A percentile compares a stretch with the other conserved stretches of the same genome.
phyloP scores from a whole-genome alignment of 2,888 invertebrate genomes.

The Actias luna region DNA sequence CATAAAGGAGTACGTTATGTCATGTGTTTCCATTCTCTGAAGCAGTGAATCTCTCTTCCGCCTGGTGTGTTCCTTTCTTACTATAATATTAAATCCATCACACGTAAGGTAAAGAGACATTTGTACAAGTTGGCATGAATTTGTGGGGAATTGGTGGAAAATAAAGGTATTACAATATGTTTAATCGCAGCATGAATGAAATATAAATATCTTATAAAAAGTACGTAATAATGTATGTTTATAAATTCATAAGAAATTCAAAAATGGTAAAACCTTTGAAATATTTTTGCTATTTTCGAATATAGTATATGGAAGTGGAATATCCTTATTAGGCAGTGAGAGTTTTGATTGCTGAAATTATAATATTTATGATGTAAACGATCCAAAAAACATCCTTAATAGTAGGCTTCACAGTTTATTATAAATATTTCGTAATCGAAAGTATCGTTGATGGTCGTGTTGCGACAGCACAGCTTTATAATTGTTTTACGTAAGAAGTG shows the following conservation, averaged over 20 bases:
- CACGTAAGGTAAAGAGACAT: too few relatives aligned
- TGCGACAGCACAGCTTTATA: constrained; percentile 22
- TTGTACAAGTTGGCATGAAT: too few relatives aligned
- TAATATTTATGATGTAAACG: not conserved
- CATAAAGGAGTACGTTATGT: too few relatives aligned
- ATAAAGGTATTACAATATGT: too few relatives aligned
- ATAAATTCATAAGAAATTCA: not conserved
- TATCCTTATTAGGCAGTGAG: constrained; percentile 25
- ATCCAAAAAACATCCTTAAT: constrained; percentile 17
- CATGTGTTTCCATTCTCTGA: too few relatives aligned
- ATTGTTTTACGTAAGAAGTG: constrained; percentile 18
- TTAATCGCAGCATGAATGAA: too few relatives aligned
- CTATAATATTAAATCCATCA: too few relatives aligned
- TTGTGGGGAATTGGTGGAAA: too few relatives aligned
- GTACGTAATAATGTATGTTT: not conserved
- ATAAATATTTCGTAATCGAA: constrained; percentile 28
- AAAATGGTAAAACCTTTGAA: not conserved
- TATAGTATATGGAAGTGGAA: not conserved
- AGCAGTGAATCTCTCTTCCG: too few relatives aligned
- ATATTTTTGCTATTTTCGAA: not conserved
- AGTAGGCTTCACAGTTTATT: constrained; percentile 22
- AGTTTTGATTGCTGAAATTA: not conserved
- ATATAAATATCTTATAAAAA: not conserved
- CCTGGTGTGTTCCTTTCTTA: too few relatives aligned
- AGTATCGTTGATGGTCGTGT: constrained; percentile 23